Base-by-base conservation (phyloP, 1,140 invertebrate species). In the Phenacoccus solenopsis region DNA sequence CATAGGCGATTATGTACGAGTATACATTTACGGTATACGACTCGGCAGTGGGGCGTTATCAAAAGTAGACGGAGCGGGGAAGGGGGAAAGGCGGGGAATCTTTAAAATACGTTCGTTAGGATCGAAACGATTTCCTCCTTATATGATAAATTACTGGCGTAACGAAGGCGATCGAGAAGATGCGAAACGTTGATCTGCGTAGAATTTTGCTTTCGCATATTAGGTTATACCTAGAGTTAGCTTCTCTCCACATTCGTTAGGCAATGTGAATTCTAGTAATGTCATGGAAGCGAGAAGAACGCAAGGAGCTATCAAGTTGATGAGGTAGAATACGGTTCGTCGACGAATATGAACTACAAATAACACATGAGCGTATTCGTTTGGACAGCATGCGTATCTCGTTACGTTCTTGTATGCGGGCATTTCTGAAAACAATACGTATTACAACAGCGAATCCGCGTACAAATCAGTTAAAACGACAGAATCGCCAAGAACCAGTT, bases 221-320 rank as follows among this genome's bases (percentile, higher is more conserved):
- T 38, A 38, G 32, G 32, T 38, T 38, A 64, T 64, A 82, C 87
- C 87, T 74, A 88, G 78, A 28, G 86, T 88, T 21, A 88, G 81
- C 79, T 88, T 88, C 76, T 88, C 87, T 64, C 87, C 86, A 67
- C 85, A 86, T 68, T 86, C 85, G 35, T 85, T 83, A 56, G 87
- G 86, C 69, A 88, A 78, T 68, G 84, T 84, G 77, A 88, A 88
- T 67, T 85, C 85, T 70, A 88, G 78, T 71, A 88, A 78, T 30
- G 86, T 86, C 81, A 88, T 83, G 24, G 84, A 84, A 32, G 86
- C 86, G 69, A 88, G 82, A 79, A 88, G 82, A 64, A 88, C 82
- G 76, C 87, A 87, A 16, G 87, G 87, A 70, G 87, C 82, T 73
- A 88, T 87, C 72, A 88, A 79, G 79, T 89, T 88, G 78, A 88